These are phyloP conservation scores for Notarius lentiginosus DNA, from an alignment of 2,113 vertebrate genomes.

Conservation along the genomic window DNA sequence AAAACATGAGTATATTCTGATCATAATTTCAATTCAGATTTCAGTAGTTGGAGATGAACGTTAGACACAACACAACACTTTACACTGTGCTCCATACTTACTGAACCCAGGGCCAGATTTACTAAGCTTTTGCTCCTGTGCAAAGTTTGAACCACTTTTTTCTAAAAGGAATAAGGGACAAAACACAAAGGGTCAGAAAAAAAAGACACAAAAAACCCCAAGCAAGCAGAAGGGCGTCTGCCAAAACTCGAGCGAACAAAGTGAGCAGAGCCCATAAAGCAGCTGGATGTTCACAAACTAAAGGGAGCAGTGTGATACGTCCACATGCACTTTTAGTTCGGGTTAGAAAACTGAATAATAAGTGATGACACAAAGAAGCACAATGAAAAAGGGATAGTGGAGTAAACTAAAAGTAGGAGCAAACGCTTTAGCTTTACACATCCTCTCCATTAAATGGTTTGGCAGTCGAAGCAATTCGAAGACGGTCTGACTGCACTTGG, in stretches of 20 bases:
- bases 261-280: not conserved
- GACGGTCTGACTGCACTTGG: too few relatives aligned
- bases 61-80: slow-evolving; percentile 64
- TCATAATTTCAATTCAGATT: slow-evolving; percentile 2
- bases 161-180: slow-evolving; percentile 69
- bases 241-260: not conserved
- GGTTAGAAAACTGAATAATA: not conserved
- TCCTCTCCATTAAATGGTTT: slow-evolving; percentile 1
- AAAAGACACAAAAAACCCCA: slow-evolving; percentile 36
- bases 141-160: slow-evolving; percentile 75
- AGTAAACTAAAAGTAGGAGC: not conserved
- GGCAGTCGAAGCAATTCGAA: not conserved
- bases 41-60: slow-evolving; percentile 39
- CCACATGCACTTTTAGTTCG: not conserved
- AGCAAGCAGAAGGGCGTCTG: slow-evolving; percentile 37
- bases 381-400: not conserved
- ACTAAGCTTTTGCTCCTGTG: slow-evolving; percentile 68
- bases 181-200: slow-evolving; percentile 50
- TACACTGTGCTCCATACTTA: slow-evolving; percentile 75
- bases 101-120: slow-evolving; percentile 79
- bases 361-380: slow-evolving; percentile 4
- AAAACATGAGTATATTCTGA: not conserved
- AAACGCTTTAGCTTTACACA: not conserved
- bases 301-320: slow-evolving; percentile 4
- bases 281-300: not conserved